phyloP scores from a whole-genome alignment of 2,113 vertebrate species.

The Scomber colias region DNA sequence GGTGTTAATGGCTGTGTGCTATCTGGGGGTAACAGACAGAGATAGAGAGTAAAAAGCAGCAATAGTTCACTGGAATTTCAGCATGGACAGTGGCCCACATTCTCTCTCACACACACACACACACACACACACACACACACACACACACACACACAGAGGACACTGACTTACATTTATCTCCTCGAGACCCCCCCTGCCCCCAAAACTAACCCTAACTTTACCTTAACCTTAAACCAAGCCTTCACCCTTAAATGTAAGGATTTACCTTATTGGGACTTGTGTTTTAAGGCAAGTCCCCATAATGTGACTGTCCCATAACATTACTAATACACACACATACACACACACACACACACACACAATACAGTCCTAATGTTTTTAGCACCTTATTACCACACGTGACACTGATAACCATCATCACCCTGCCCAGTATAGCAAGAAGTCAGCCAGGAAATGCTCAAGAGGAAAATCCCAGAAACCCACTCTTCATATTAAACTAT shows the following conservation, averaged over 20 bases:
- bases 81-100: background rate
- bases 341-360: background rate
- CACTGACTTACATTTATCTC: no score
- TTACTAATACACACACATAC: constrained; percentile 13
- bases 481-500: background rate
- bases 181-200: no score
- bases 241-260: no score
- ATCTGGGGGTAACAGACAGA: constrained; percentile 62
- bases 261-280: no score
- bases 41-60: constrained; percentile 8
- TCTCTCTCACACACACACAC: background rate
- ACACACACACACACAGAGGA: no score
- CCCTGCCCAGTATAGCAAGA: background rate
- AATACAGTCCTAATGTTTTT: background rate
- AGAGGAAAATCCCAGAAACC: constrained; percentile 1
- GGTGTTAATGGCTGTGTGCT: constrained; percentile 43
- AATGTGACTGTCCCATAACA: no score
- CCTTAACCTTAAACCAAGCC: no score
- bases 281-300: no score
- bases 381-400: constrained; percentile 37
- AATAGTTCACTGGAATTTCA: constrained; percentile 2
- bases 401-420: constrained; percentile 1
- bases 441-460: constrained; percentile 6
- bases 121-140: constrained; percentile 6
- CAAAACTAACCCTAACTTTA: no score